Evolutionary conservation across 2,888 invertebrate species (phyloP).

Genomic region (Torymus texanus): DNA sequence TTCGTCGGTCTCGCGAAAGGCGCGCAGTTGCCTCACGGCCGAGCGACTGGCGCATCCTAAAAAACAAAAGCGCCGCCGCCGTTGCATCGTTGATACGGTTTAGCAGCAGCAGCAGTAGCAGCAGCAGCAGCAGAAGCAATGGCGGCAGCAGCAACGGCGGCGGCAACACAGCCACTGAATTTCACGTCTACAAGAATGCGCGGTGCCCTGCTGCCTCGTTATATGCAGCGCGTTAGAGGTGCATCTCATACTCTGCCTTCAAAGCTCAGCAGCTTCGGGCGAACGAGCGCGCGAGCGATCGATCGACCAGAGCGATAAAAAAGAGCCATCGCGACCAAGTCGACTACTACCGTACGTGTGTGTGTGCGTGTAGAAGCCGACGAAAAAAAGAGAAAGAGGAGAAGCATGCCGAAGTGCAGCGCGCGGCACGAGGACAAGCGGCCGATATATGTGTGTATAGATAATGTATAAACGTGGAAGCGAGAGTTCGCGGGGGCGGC

Average conservation of each 20-base stretch:
- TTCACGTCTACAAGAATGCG: conserved; percentile 56
- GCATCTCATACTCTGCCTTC: conserved; percentile 47
- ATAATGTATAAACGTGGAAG: conserved; percentile 45
- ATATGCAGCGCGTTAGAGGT: conserved; percentile 62
- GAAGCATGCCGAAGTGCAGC: conserved; percentile 48
- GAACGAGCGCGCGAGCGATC: conserved; percentile 10
- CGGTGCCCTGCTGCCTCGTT: conserved; percentile 41
- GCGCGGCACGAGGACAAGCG: conserved; percentile 7
- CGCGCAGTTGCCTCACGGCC: not conserved
- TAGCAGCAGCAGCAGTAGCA: conserved; percentile 16
- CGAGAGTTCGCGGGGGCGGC: conserved; percentile 51
- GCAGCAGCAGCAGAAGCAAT: not conserved
- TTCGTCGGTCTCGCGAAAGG: conserved; percentile 34
- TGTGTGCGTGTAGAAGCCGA: not conserved
- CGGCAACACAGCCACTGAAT: conserved; percentile 60
- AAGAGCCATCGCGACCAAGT: conserved; percentile 57
- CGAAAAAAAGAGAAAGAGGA: conserved; percentile 33
- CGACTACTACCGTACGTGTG: not conserved
- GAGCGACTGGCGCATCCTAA: conserved; percentile 7
- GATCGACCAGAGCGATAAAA: conserved; percentile 66
- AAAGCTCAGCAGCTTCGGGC: conserved; percentile 8
- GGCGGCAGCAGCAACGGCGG: not conserved
- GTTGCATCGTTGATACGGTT: not conserved
- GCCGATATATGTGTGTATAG: conserved; percentile 11
- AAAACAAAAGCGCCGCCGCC: conserved; percentile 43